These are phyloP conservation scores for Argyresthia albistria DNA, from an alignment of 2,888 invertebrate species.

Conservation along the genomic window DNA sequence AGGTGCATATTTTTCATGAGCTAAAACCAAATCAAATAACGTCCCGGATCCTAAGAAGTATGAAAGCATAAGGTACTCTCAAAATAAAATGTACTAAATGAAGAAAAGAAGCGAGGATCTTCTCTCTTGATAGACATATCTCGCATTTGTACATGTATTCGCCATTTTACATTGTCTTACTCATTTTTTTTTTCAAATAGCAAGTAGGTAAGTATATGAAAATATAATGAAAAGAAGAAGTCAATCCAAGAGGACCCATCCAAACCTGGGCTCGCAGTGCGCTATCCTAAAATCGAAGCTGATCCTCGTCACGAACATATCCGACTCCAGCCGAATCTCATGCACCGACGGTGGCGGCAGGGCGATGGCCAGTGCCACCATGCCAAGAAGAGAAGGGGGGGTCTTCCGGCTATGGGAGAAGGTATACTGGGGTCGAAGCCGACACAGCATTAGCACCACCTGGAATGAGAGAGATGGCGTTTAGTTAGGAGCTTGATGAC, in stretches of 20 bases:
- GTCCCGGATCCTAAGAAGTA: no score
- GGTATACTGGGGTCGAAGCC: conserved; percentile 93
- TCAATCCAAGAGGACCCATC: not conserved
- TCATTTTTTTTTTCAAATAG: no score
- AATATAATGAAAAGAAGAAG: no score
- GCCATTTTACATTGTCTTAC: no score
- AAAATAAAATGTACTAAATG: no score
- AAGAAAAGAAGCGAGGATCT: no score
- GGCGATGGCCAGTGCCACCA: conserved; percentile 96
- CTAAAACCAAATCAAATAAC: no score
- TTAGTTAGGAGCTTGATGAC: not conserved
- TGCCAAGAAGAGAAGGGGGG: conserved; percentile 89
- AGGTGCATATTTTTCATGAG: no score
- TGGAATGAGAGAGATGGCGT: conserved; percentile 53
- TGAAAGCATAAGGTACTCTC: no score
- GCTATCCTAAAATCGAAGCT: conserved; percentile 97
- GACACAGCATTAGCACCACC: conserved; percentile 94
- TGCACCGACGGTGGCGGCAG: conserved; percentile 97
- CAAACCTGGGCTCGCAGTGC: conserved; percentile 95
- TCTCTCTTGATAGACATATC: no score
- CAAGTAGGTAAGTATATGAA: no score
- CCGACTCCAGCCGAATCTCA: conserved; percentile 94
- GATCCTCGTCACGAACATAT: conserved; percentile 97
- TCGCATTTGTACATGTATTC: no score
- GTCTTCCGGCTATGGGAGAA: conserved; percentile 92